Evolutionary conservation across 2,797 vertebrate species (phyloP), one percentile per base, ranked within the genome.

Genomic region (Ptychobarbus kaznakovi): DNA sequence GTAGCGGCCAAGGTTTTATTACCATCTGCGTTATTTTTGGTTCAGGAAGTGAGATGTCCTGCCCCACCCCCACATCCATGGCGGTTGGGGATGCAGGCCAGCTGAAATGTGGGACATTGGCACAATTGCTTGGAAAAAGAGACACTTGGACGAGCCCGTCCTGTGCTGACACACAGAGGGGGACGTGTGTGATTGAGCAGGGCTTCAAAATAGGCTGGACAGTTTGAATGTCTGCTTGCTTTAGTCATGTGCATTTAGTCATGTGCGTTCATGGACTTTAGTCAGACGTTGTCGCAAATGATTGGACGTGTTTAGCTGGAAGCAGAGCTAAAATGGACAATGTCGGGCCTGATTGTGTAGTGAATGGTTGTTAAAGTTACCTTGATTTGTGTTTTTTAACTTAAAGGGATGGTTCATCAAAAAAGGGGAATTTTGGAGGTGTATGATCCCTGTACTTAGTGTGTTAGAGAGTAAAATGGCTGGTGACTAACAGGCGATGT

Each of bases 41-140:
- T 92, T 92, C 92, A 93, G 94, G 93, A 94, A 90, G 84, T 91
- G 91, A 93, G 92, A 91, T 86, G 91, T 92, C 2, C 66, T 81
- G 77, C 61, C 87, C 91, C 87, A 90, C 92, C 92, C 93, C 91
- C 80, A 66, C 86, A 79, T 91, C 91, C 91, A 87, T 15, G 76
- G 90, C 87, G 53, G 56, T 66, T 70, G 40, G 79, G 86, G 90
- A 91, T 87, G 77, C 87, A 86, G 90, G 94, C 93, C 94, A 94
- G 90, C 87, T 93, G 90, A 91, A 91, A 93, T 93, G 91, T 89
- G 90, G 92, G 88, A 90, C 82, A 80, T 92, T 95, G 95, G 95
- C 94, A 93, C 58, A 56, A 88, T 69, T 82, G 6, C 66, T 72
- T 89, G 92, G 92, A 93, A 93, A 85, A 93, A 91, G 85, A 91